phyloP scores from a whole-genome alignment of 2,797 vertebrate genomes.

The Molossus molossus region DNA sequence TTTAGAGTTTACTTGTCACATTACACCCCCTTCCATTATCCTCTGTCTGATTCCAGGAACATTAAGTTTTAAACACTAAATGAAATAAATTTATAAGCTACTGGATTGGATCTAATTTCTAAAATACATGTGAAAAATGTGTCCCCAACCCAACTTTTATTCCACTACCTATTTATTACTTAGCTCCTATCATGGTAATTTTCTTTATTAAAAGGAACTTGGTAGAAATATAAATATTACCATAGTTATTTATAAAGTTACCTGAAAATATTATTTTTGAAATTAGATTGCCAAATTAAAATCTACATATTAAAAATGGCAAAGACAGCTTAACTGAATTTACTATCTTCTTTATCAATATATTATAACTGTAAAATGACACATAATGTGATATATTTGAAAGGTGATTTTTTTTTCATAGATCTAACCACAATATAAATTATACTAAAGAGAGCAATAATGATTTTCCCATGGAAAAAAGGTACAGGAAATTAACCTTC shows the following conservation, averaged over 20 bases:
- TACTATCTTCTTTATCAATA: conserved; percentile 71
- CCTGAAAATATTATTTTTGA: conserved; percentile 25
- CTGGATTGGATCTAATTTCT: conserved; percentile 1
- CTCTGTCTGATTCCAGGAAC: conserved; percentile 12
- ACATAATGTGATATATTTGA: conserved; percentile 46
- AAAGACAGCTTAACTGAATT: conserved; percentile 46
- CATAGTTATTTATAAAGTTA: conserved; percentile 47
- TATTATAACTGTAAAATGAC: conserved; percentile 67
- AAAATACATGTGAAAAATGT: conserved; percentile 46
- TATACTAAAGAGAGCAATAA: conserved; percentile 9
- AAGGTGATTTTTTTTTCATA: background rate
- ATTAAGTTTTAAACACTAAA: conserved; percentile 49
- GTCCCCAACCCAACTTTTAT: background rate
- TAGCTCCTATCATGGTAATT: conserved; percentile 7
- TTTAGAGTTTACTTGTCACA: conserved; percentile 60
- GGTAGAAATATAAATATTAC: conserved; percentile 27
- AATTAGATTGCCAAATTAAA: conserved; percentile 65
- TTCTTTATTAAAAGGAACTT: conserved; percentile 52
- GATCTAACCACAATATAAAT: conserved; percentile 63
- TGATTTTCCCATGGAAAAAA: conserved; percentile 38
- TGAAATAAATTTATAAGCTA: conserved; percentile 55
- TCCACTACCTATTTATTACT: conserved; percentile 18
- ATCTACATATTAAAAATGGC: conserved; percentile 53
- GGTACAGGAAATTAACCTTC: conserved; percentile 68
- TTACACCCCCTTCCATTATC: background rate